Base-by-base conservation (phyloP, 2,113 vertebrate genomes). In the Alethe diademata region DNA sequence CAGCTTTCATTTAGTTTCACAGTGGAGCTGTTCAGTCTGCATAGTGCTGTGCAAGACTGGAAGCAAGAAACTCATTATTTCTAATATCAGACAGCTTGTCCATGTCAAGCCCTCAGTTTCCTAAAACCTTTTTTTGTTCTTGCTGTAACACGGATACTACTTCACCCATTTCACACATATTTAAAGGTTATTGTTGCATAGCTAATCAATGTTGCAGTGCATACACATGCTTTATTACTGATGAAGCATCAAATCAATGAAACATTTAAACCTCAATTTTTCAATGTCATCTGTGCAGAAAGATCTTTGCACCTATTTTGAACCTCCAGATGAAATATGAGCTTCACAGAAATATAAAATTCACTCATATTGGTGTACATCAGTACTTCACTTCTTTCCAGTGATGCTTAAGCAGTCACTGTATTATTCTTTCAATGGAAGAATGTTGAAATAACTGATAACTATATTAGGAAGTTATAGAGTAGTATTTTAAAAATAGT, bases 111-210 rank as follows among this genome's bases (percentile, higher is more conserved):
- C 14, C 17, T 79, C 51, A 57, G 40, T 50, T n/a, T 92, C 28
- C 38, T 43, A 78, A 94, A 78, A 84, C 47, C 20, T 40, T 78
- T 78, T 43, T 82, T 82, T 79, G 20, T 57, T 93, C 31, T 56
- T 57, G 6, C 8, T 81, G 20, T 79, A 76, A 85, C 62, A 54
- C 0, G 0, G 51, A 64, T 64, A 91, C n/a, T 66, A 78, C 42
- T 85, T 78, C 54, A 78, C 9, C 29, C 38, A 57, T 17, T 74
- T 90, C 62, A 61, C 43, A 48, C 4, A 43, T 66, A 76, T 67
- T 86, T 88, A 79, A 78, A 45, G 74, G 90, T 85, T 95, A 93
- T 86, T 62, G 29, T 56, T 94, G 62, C 78, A 76, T 82, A 91
- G 47, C 54, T 93, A 89, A 94, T 91, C 90, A 76, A 70, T 91